Evolutionary conservation across 1,140 invertebrate species (phyloP).

Genomic region (Pinna nobilis): DNA sequence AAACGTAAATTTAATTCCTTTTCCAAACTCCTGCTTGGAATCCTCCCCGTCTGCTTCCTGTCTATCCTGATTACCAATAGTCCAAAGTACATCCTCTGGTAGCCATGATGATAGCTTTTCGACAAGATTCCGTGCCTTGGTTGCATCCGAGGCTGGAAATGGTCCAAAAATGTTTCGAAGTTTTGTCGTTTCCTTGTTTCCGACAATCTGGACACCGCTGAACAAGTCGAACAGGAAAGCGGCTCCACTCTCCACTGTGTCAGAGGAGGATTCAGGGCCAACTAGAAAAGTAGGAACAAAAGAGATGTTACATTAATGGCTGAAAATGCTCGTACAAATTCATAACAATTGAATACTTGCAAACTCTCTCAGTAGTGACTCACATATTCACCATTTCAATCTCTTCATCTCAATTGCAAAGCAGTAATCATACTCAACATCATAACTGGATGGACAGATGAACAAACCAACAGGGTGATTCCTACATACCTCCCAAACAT

Average conservation of each 20-base stretch:
- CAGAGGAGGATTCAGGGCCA: slow-evolving; percentile 76
- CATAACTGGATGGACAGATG: no score
- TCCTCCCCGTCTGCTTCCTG: slow-evolving; percentile 60
- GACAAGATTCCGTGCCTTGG: slow-evolving; percentile 66
- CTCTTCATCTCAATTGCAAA: no score
- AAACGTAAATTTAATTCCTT: slow-evolving; percentile 64
- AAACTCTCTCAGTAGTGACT: no score
- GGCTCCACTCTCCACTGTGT: slow-evolving; percentile 80
- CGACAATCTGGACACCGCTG: slow-evolving; percentile 78
- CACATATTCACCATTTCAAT: no score
- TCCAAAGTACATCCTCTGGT: slow-evolving; percentile 56
- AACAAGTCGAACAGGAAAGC: slow-evolving; percentile 80
- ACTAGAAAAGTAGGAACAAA: slow-evolving; percentile 51
- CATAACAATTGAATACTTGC: no score
- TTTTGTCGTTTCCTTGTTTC: slow-evolving; percentile 69
- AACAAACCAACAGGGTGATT: no score
- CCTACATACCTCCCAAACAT: no score
- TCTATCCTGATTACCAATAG: slow-evolving; percentile 47
- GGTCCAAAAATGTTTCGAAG: slow-evolving; percentile 70
- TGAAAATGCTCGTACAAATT: no score
- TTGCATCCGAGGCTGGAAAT: slow-evolving; percentile 66
- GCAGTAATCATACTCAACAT: no score
- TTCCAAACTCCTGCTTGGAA: slow-evolving; percentile 64
- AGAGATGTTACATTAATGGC: no score
- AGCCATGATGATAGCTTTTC: slow-evolving; percentile 65